phyloP scores from a whole-genome alignment of 2,888 invertebrate species.

The Chrysodeixis includens region DNA sequence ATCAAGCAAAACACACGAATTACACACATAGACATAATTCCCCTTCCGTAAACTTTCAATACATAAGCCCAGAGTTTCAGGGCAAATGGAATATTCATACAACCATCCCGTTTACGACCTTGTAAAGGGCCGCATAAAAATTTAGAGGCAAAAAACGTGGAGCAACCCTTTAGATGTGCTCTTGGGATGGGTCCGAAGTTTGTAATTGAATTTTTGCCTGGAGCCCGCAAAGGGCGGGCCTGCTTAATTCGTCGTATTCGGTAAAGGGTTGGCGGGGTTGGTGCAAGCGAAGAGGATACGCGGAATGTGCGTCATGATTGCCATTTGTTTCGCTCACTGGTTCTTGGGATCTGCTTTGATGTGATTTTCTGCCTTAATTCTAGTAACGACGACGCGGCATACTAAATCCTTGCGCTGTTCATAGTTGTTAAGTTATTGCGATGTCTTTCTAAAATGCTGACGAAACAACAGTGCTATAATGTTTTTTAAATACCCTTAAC shows the following conservation, averaged over 20 bases:
- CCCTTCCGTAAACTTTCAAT: conserved; percentile 71
- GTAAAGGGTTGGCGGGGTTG: conserved; percentile 77
- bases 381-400: no score
- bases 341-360: no score
- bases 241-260: conserved; percentile 86
- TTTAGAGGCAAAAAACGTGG: conserved; percentile 83
- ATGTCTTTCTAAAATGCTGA: no score
- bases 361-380: no score
- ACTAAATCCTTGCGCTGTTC: no score
- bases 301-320: conserved; percentile 21
- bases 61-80: conserved; percentile 75
- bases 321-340: no score
- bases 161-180: conserved; percentile 82
- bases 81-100: conserved; percentile 87
- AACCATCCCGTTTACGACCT: conserved; percentile 86
- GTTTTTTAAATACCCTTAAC: no score
- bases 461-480: no score
- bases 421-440: no score
- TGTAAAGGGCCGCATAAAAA: conserved; percentile 88
- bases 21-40: conserved; percentile 50
- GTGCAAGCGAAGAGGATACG: conserved; percentile 53
- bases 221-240: conserved; percentile 87
- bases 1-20: conserved; percentile 62
- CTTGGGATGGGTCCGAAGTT: conserved; percentile 86
- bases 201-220: conserved; percentile 89